Evolutionary conservation across 2,888 invertebrate species (phyloP).

Genomic region (Dolichopus griseipennis): DNA sequence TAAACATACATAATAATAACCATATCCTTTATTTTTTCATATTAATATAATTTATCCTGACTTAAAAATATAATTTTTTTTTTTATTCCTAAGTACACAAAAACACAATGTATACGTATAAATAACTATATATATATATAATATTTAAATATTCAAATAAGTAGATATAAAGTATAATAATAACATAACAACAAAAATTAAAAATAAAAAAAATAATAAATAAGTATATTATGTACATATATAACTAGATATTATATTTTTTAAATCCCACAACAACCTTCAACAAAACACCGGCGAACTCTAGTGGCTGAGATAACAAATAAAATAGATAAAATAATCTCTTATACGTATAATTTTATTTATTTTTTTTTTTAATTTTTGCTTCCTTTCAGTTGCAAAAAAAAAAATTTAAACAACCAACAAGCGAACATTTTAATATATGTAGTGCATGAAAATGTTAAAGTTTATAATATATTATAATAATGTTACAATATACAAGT

Average conservation of each 20-base stretch:
- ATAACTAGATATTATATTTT: too few species aligned
- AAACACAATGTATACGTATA: too few species aligned
- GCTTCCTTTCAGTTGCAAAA: background rate
- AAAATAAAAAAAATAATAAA: background rate
- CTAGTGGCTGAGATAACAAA: slow-evolving; percentile 3
- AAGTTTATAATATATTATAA: too few species aligned
- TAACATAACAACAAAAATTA: background rate
- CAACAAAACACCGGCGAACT: slow-evolving; percentile 4
- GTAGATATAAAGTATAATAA: background rate
- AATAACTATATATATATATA: background rate
- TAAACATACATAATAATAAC: too few species aligned
- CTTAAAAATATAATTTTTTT: background rate
- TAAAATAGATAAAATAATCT: slow-evolving; percentile 1
- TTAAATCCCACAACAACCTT: background rate
- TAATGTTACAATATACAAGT: too few species aligned
- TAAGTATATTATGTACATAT: background rate
- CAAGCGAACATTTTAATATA: too few species aligned
- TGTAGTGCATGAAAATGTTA: too few species aligned
- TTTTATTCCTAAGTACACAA: background rate
- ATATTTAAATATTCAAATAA: background rate
- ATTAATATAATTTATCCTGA: background rate
- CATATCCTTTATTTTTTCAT: background rate
- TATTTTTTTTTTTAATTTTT: background rate
- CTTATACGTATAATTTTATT: too few species aligned
- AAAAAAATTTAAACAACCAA: too few species aligned